Conservation (phyloP, 2,113 vertebrate genomes). For the Chionomys nivalis region DNA sequence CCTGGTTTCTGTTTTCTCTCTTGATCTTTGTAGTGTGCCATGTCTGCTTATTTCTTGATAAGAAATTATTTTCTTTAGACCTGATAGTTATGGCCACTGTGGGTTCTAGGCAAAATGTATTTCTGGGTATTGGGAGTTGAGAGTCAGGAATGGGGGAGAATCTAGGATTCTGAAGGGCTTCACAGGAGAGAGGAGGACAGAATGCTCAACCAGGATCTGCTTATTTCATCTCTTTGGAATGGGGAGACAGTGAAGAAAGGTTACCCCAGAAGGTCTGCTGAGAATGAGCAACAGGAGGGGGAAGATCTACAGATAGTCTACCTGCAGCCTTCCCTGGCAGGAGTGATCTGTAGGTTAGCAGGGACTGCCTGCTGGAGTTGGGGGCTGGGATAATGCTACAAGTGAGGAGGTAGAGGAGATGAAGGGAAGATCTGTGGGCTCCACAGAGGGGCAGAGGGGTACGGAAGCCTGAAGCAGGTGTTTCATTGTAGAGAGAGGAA, state of each 20-base stretch:
- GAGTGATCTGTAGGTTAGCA: not conserved
- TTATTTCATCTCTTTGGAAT: not conserved
- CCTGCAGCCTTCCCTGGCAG: not conserved
- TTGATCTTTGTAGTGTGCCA: not conserved
- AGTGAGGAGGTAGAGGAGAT: not conserved
- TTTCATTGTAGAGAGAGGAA: not conserved
- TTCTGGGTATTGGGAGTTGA: not conserved
- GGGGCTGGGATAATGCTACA: not conserved
- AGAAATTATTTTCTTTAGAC: not conserved
- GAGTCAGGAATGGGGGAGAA: not conserved
- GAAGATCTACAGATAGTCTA: not conserved
- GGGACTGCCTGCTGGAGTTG: not conserved
- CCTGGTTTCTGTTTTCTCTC: not conserved
- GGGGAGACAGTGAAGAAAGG: not conserved
- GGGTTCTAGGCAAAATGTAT: not conserved
- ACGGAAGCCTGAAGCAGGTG: not conserved
- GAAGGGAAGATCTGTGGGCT: not conserved
- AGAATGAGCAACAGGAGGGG: not conserved
- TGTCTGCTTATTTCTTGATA: not conserved
- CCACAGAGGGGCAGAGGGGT: not conserved
- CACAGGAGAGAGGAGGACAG: not conserved
- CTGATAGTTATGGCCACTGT: not conserved
- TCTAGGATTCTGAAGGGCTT: not conserved
- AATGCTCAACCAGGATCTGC: not conserved
- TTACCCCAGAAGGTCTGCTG: not conserved